phyloP scores from a whole-genome alignment of 2,797 vertebrate species.

The Anabacerthia variegaticeps region DNA sequence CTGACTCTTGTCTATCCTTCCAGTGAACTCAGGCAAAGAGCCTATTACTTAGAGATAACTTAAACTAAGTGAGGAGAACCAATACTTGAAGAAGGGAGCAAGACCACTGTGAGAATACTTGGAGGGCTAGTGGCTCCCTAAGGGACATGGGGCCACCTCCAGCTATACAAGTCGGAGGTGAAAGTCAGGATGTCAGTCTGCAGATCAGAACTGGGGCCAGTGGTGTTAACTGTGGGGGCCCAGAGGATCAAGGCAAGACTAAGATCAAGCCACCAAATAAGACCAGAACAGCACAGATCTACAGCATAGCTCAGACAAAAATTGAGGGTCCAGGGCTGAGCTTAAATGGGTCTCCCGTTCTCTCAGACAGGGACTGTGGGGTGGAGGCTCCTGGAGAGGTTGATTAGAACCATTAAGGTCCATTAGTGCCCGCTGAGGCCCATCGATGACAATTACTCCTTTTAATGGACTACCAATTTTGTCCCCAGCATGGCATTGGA shows the following conservation, averaged over 20 bases:
- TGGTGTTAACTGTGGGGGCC: background rate
- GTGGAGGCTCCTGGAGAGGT: background rate
- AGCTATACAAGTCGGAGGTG: background rate
- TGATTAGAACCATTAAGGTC: background rate
- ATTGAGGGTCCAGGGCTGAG: background rate
- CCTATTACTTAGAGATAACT: background rate
- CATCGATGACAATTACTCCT: background rate
- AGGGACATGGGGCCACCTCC: accelerated
- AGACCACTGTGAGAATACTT: background rate
- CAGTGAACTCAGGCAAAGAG: background rate
- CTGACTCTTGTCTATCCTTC: background rate
- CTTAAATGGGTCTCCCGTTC: background rate
- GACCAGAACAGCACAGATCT: background rate
- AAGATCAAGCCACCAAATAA: background rate
- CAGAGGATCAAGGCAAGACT: background rate
- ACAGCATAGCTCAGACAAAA: background rate
- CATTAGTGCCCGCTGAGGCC: background rate
- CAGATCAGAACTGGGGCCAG: background rate
- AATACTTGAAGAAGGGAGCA: background rate
- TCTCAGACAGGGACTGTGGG: background rate
- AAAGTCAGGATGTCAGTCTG: background rate
- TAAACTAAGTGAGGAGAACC: background rate
- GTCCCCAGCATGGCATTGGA: accelerated
- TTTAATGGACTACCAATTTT: background rate
- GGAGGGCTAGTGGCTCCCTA: background rate